Evolutionary conservation across 2,113 vertebrate species (phyloP), one percentile per base, ranked within the genome.

Genomic region (Lepus europaeus): DNA sequence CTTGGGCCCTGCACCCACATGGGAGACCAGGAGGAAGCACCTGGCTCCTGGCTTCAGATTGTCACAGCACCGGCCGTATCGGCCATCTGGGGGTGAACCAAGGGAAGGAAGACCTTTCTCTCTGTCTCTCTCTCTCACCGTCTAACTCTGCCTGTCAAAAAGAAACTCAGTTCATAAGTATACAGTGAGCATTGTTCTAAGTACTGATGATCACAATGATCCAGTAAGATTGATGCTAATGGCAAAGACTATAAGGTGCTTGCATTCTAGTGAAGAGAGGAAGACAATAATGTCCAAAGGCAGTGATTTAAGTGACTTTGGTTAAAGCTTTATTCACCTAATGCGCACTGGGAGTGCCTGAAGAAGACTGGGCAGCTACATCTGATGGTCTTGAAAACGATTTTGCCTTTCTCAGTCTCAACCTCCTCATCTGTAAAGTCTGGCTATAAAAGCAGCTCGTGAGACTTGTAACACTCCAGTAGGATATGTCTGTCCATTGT

Each of bases 151-250:
- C 39, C 39, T 45, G 39, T 45, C 39, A 45, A 45, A 45, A 61
- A 36, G 2, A 78, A 89, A 68, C 12, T 61, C 14, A 49, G 6
- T 31, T 8, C n/a, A 74, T 27, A 63, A 86, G n/a, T 68, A 87
- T 74, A 45, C 78, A 63, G 6, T 72, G 36, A 84, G 29, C 3
- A 39, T 76, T 84, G 51, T 87, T 49, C 3, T 36, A 94, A 64
- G 6, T 87, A 79, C 64, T 72, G 2, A 1, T 39, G 23, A 61
- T 81, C 49, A 16, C 69, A 8, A 27, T 59, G 39, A 93, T 39
- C 61, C 45, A 87, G 83, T 64, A 88, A 88, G n/a, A 74, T 61
- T 25, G n/a, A 81, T 45, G n/a, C 69, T 93, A 68, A 49, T 9
- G 6, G 19, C 27, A 39, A 88, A 69, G 11, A 61, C 19, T n/a